These are phyloP conservation scores for Silurus asotus DNA, from an alignment of 2,113 vertebrate genomes.

Conservation along the genomic window DNA sequence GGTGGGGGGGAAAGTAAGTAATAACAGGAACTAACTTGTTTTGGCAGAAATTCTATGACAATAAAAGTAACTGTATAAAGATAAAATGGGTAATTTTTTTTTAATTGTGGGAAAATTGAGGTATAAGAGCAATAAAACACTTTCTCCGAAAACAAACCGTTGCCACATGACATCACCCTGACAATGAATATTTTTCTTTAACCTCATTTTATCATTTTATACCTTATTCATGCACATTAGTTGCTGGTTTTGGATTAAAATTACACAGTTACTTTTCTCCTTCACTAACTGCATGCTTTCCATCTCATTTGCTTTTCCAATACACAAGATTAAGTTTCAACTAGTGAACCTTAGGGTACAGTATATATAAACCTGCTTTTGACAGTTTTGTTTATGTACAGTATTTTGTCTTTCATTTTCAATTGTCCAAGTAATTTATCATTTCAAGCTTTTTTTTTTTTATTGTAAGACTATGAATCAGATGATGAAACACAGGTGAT, in stretches of 20 bases:
- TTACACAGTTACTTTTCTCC: not conserved
- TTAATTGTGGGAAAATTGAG: not conserved
- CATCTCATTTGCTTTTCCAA: not conserved
- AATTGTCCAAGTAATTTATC: not conserved
- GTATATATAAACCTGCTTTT: not conserved
- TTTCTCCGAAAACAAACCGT: not conserved
- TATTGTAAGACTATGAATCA: not conserved
- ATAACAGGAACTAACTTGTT: not conserved
- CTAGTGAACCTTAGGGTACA: not conserved
- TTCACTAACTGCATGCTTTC: not conserved
- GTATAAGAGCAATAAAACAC: not conserved
- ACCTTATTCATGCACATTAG: not conserved
- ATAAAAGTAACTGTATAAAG: not conserved
- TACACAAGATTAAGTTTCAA: not conserved
- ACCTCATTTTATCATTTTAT: not conserved
- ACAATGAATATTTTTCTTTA: not conserved
- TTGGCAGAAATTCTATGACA: not conserved
- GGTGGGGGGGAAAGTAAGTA: not conserved
- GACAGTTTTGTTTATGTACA: not conserved
- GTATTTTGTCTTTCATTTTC: not conserved
- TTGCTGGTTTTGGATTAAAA: not conserved
- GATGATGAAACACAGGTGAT: not conserved
- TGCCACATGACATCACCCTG: not conserved
- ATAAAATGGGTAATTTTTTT: not conserved
- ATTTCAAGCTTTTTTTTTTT: not conserved